Evolutionary conservation across 2,797 vertebrate species (phyloP).

Genomic region (Luscinia luscinia): DNA sequence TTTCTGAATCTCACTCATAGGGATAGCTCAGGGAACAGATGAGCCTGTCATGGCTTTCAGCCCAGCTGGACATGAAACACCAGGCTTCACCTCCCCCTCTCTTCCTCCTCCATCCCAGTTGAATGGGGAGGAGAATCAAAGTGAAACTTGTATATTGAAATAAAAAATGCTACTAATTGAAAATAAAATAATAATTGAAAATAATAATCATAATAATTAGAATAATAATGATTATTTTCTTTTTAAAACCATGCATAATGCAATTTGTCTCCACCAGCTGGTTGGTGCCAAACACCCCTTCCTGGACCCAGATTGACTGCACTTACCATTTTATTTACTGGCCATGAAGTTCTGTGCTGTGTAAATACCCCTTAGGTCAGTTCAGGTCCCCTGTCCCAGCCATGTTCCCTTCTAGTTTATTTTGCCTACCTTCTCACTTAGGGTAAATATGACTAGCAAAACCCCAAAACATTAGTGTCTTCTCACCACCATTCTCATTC

Average conservation of each 20-base stretch:
- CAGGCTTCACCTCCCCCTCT: not conserved
- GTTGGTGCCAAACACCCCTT: not conserved
- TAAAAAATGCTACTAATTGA: not conserved
- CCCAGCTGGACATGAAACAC: not conserved
- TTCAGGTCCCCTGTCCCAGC: not conserved
- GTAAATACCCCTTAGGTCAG: not conserved
- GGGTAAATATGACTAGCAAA: not conserved
- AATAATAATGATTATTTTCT: not conserved
- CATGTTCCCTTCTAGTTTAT: not conserved
- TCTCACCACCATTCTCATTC: not conserved
- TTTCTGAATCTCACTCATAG: not conserved
- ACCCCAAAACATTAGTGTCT: not conserved
- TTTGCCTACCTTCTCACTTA: not conserved
- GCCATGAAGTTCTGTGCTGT: not conserved
- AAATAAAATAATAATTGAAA: not conserved
- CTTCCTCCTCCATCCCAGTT: not conserved
- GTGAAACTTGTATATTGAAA: not conserved
- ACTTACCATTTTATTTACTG: not conserved
- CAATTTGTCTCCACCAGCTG: not conserved
- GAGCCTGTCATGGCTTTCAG: not conserved
- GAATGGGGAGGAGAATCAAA: not conserved
- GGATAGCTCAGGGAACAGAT: not conserved
- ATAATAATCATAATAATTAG: not conserved
- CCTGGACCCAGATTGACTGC: not conserved
- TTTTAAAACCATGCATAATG: not conserved